These are phyloP conservation scores for Pollenia amentaria DNA, from an alignment of 2,888 invertebrate genomes.

Conservation along the genomic window DNA sequence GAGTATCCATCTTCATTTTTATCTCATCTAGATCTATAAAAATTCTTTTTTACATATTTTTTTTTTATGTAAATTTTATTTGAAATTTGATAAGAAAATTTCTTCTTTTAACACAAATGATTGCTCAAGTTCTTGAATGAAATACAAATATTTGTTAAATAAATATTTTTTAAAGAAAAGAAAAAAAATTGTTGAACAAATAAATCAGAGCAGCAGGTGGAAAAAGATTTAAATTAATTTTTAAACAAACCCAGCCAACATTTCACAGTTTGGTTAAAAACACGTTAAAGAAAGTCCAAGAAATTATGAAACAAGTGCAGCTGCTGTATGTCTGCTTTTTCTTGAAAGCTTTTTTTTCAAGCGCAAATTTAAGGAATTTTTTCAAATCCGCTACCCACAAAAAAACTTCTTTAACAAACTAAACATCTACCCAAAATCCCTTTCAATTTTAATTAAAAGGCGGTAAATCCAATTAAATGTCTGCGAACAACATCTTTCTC, in stretches of 20 bases:
- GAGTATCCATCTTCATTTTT: conserved; percentile 1
- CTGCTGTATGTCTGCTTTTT: not conserved
- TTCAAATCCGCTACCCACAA: not conserved
- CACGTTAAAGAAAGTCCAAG: not conserved
- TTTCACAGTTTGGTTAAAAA: no score
- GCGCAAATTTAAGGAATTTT: conserved; percentile 16
- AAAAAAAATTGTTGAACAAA: conserved; percentile 7
- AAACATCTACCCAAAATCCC: not conserved
- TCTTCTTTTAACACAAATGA: not conserved
- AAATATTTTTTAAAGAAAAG: conserved; percentile 21
- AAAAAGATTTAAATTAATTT: not conserved
- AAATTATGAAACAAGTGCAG: conserved; percentile 9
- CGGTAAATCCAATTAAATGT: conserved; percentile 83
- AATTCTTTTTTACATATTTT: conserved; percentile 32
- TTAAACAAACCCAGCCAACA: not conserved
- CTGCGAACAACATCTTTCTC: conserved; percentile 31
- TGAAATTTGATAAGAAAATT: conserved; percentile 35
- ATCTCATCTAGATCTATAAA: conserved; percentile 26
- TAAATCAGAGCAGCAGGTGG: conserved; percentile 13
- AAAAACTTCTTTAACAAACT: not conserved
- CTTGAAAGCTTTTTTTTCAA: not conserved
- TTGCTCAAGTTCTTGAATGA: conserved; percentile 48
- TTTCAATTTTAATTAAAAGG: conserved; percentile 80
- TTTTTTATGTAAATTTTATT: conserved; percentile 42
- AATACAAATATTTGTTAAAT: conserved; percentile 45